phyloP scores from a whole-genome alignment of 2,797 vertebrate genomes.

The Mus spretus region DNA sequence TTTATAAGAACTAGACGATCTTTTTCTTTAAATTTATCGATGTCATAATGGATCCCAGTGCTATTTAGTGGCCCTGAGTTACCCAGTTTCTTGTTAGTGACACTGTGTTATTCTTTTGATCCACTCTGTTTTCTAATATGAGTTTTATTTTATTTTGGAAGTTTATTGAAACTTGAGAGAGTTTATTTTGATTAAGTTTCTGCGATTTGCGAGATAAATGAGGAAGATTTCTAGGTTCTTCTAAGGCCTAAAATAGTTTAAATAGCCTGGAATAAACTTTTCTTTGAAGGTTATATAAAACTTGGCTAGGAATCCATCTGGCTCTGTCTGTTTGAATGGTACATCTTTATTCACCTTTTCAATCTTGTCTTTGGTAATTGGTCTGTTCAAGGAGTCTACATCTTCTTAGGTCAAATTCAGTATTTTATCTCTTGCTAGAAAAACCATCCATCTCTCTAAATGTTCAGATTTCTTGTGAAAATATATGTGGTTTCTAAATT shows the following conservation, averaged over 20 bases:
- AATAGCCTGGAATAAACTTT: conserved; percentile 65
- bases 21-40: conserved; percentile 46
- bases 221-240: conserved; percentile 41
- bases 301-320: conserved; percentile 56
- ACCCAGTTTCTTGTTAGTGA: not conserved
- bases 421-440: conserved; percentile 70
- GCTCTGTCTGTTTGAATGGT: conserved; percentile 50
- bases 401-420: conserved; percentile 64
- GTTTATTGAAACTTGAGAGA: not conserved
- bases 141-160: conserved; percentile 44
- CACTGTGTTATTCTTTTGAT: conserved; percentile 51
- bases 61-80: conserved; percentile 31
- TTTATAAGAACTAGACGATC: conserved; percentile 4
- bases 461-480: conserved; percentile 57
- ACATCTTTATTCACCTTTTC: conserved; percentile 78
- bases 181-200: conserved; percentile 46
- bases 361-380: conserved; percentile 74
- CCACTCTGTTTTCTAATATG: conserved; percentile 30
- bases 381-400: conserved; percentile 67
- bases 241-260: conserved; percentile 49
- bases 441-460: conserved; percentile 43
- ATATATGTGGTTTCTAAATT: conserved; percentile 13
- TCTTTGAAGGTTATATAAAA: conserved; percentile 76
- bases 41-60: conserved; percentile 32
- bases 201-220: conserved; percentile 43